Conservation (phyloP, 2,113 vertebrate genomes). For the Mus spicilegus region DNA sequence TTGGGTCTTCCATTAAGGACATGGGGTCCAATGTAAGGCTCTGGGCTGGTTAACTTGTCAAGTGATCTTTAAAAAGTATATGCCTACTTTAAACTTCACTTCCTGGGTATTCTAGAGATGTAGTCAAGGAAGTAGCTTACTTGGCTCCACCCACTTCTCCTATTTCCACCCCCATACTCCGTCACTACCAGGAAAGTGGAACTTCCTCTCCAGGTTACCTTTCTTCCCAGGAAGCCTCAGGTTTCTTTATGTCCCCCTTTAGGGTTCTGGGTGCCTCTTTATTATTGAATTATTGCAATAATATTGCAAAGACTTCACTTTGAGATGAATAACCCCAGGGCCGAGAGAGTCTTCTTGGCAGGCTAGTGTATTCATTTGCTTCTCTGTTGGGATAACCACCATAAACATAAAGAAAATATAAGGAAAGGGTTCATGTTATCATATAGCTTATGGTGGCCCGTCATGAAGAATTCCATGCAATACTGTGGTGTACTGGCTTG, state of each 20-base stretch:
- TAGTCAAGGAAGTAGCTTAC: background rate
- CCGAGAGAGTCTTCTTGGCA: background rate
- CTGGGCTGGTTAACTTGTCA: background rate
- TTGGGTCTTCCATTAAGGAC: background rate
- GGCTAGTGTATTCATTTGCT: background rate
- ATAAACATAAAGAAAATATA: background rate
- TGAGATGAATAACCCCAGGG: background rate
- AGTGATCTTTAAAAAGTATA: background rate
- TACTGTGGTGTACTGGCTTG: background rate
- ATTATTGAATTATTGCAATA: background rate
- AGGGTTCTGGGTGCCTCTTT: background rate
- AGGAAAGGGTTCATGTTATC: background rate
- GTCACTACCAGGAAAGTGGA: background rate
- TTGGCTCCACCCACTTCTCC: background rate
- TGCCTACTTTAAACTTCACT: conserved; percentile 16
- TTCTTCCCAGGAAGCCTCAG: background rate
- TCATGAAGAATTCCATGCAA: background rate
- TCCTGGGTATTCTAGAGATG: background rate
- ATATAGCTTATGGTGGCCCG: background rate
- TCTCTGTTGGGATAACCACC: background rate
- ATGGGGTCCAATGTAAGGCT: background rate
- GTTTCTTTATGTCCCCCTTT: background rate
- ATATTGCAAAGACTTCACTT: background rate
- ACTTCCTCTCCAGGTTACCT: background rate
- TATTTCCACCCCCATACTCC: background rate